phyloP scores from a whole-genome alignment of 92 coral and sea anemone genomes.

The Umimayanthus kanabou region DNA sequence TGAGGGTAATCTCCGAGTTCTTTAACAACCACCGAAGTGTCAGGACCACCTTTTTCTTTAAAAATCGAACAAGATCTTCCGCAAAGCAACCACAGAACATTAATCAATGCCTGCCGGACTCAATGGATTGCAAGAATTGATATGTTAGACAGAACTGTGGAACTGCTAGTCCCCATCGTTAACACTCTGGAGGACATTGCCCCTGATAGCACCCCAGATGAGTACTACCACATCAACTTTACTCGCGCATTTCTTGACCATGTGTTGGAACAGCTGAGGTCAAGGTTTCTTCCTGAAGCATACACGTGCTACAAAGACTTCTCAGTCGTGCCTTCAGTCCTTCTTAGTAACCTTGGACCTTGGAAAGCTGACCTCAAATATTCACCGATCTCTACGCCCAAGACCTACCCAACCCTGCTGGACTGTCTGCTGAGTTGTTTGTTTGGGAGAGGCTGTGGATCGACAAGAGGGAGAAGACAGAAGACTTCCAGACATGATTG shows the following conservation, averaged over 20 bases:
- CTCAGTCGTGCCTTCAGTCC: no score
- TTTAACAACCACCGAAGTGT: constrained; percentile 39
- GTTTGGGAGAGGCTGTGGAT: no score
- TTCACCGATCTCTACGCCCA: no score
- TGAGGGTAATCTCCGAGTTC: constrained; percentile 16
- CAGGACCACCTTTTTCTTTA: constrained; percentile 45
- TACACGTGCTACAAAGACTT: no score
- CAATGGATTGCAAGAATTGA: constrained; percentile 41
- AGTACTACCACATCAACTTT: constrained; percentile 53
- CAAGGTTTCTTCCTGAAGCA: no score
- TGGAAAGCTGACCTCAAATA: no score
- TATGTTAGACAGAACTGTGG: constrained; percentile 40
- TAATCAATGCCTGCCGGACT: constrained; percentile 39
- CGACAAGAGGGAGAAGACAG: no score
- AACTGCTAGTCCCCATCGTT: neutral
- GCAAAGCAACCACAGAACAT: constrained; percentile 43
- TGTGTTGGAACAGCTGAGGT: constrained; percentile 45
- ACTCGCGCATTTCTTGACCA: constrained; percentile 56
- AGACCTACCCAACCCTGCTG: no score
- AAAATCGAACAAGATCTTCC: constrained; percentile 37
- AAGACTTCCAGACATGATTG: no score
- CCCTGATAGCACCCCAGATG: constrained; percentile 50
- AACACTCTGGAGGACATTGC: neutral
- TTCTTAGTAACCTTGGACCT: no score
- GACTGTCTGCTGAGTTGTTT: no score